These are phyloP conservation scores for Cheilinus undulatus DNA, from an alignment of 2,113 vertebrate species.

Conservation along the genomic window DNA sequence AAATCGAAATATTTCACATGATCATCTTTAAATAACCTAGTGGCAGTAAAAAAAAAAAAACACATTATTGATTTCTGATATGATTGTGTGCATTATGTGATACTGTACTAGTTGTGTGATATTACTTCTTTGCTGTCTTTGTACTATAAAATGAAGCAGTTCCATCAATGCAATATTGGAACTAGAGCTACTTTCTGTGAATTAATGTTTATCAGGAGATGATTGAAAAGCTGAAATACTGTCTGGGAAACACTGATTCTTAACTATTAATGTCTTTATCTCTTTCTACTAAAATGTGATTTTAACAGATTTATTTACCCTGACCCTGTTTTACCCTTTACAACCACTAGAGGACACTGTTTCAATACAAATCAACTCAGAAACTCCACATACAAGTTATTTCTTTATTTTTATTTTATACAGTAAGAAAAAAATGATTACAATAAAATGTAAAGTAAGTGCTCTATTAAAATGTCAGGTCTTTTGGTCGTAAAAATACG, in stretches of 20 bases:
- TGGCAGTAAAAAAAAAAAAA: too few relatives aligned
- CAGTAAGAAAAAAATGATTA: too few relatives aligned
- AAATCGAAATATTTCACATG: too few relatives aligned
- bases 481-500: too few relatives aligned
- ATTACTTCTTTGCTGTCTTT: background rate
- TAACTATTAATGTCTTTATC: conserved; percentile 20
- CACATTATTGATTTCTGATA: too few relatives aligned
- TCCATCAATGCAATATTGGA: background rate
- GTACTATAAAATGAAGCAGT: background rate
- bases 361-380: background rate
- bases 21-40: too few relatives aligned
- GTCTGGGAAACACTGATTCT: conserved; percentile 4
- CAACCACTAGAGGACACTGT: conserved; percentile 49
- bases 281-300: conserved; percentile 1
- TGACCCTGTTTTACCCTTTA: background rate
- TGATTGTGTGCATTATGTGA: too few relatives aligned
- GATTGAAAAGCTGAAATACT: conserved; percentile 2
- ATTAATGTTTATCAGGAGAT: background rate
- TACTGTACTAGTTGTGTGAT: too few relatives aligned
- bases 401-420: too few relatives aligned
- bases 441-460: too few relatives aligned
- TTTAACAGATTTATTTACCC: conserved; percentile 35
- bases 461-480: too few relatives aligned
- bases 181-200: too few relatives aligned
- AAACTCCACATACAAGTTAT: background rate